phyloP scores from a whole-genome alignment of 2,113 vertebrate genomes.

The Oreochromis aureus region DNA sequence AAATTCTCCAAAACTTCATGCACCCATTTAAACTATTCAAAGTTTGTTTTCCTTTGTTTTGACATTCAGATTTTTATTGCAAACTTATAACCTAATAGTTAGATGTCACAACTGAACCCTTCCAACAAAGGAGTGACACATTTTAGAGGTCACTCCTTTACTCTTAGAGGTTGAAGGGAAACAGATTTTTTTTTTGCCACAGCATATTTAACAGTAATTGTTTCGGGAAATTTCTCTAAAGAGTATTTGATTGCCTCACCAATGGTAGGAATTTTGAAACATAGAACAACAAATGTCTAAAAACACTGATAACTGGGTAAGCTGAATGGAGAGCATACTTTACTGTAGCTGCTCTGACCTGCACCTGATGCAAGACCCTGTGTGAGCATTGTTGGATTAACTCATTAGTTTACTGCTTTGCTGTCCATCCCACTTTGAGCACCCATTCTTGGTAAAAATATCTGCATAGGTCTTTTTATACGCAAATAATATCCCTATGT shows the following conservation, averaged over 20 bases:
- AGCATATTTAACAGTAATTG: background rate
- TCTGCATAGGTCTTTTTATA: background rate
- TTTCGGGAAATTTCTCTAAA: background rate
- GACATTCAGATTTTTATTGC: background rate
- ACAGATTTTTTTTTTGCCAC: background rate
- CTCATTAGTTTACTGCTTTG: background rate
- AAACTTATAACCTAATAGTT: background rate
- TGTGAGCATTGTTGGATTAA: background rate
- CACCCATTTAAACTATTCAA: background rate
- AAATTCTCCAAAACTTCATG: background rate
- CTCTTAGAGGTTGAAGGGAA: background rate
- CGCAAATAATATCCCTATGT: accelerated
- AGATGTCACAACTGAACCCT: background rate
- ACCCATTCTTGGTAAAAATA: background rate
- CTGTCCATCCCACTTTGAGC: accelerated
- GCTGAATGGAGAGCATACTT: background rate
- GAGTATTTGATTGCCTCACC: background rate
- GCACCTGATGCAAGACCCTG: background rate
- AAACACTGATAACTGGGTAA: background rate
- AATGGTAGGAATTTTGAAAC: background rate
- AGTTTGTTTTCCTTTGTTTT: background rate
- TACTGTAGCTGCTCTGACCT: background rate
- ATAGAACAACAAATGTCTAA: background rate
- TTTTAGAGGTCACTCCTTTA: background rate
- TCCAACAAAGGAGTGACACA: background rate